phyloP scores from a whole-genome alignment of 2,797 vertebrate genomes.

The Lemur catta region DNA sequence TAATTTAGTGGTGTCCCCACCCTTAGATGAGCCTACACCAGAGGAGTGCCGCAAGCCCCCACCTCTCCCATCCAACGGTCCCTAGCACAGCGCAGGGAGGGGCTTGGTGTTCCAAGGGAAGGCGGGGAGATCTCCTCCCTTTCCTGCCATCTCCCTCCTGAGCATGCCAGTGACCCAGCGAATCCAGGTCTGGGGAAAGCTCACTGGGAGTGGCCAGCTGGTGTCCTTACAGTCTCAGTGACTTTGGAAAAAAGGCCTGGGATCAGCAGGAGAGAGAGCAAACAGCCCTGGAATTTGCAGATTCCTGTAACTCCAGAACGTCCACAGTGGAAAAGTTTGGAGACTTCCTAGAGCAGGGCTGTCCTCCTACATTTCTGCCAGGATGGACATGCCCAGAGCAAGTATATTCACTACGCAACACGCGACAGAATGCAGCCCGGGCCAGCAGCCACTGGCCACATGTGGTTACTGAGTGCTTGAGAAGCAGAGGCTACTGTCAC shows the following conservation, averaged over 20 bases:
- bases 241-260: not conserved
- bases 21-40: not conserved
- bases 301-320: not conserved
- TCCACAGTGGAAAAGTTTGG: no score
- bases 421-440: accelerated
- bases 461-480: not conserved
- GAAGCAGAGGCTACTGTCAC: not conserved
- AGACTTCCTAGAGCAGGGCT: not conserved
- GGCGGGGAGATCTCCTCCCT: accelerated
- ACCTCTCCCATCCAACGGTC: not conserved
- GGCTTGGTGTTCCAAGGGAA: accelerated
- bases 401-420: accelerated
- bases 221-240: accelerated
- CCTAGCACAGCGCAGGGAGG: not conserved
- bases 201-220: accelerated
- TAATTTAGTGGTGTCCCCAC: not conserved
- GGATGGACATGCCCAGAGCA: accelerated
- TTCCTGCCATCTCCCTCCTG: not conserved
- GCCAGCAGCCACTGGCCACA: accelerated
- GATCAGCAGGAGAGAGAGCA: not conserved
- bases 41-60: accelerated
- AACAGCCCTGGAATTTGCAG: accelerated
- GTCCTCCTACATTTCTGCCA: not conserved
- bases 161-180: not conserved
- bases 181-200: no score